Evolutionary conservation across 2,797 vertebrate species (phyloP).

Genomic region (Ceryle rudis): DNA sequence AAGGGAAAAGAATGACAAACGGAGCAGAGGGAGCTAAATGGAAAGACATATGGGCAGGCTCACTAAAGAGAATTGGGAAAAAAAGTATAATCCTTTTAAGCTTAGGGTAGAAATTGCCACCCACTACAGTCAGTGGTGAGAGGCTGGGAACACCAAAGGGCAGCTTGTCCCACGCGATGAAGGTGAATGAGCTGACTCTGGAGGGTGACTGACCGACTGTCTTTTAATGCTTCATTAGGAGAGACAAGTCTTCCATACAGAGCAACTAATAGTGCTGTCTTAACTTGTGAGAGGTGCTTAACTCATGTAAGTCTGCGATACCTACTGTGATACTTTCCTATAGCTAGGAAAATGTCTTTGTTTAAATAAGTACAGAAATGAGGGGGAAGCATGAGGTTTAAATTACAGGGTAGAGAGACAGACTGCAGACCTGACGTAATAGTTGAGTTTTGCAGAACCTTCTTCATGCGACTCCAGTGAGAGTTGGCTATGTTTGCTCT

Average conservation of each 20-base stretch:
- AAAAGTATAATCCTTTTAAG: not conserved
- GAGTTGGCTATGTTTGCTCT: constrained; percentile 42
- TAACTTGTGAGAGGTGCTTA: not conserved
- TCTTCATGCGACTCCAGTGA: constrained; percentile 38
- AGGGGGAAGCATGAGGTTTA: constrained; percentile 57
- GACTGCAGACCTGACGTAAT: constrained; percentile 66
- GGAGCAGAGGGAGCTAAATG: not conserved
- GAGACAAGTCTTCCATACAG: not conserved
- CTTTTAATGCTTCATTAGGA: not conserved
- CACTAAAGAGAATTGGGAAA: not conserved
- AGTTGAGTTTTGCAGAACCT: constrained; percentile 60
- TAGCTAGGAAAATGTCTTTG: constrained; percentile 27
- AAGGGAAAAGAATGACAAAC: not conserved
- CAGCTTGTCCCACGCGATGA: not conserved
- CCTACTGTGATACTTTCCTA: constrained; percentile 12
- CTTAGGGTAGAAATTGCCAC: not conserved
- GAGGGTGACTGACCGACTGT: not conserved
- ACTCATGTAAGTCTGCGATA: not conserved
- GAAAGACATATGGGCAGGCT: not conserved
- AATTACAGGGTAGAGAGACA: constrained; percentile 59
- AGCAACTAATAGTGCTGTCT: not conserved
- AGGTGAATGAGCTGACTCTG: not conserved
- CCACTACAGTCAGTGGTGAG: not conserved
- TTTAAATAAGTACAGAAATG: constrained; percentile 15
- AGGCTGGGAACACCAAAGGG: not conserved